Conservation (phyloP, 2,888 invertebrate species). For the Aradus depressus region DNA sequence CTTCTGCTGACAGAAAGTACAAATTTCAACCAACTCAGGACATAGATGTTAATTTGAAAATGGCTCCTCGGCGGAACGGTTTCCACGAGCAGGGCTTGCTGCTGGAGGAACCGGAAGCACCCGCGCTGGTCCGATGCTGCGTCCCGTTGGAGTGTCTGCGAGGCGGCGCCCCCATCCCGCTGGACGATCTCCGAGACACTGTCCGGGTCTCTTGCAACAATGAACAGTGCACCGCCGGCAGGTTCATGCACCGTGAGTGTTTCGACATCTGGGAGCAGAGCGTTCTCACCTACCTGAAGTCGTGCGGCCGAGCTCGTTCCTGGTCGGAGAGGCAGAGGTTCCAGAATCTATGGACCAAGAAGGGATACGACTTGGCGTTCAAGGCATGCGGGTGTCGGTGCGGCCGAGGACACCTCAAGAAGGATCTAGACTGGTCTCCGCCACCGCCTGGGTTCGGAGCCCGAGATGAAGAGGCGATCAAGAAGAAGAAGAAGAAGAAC, state of each 20-base stretch:
- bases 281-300: slow-evolving; percentile 77
- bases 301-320: slow-evolving; percentile 80
- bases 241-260: slow-evolving; percentile 92
- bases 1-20: slow-evolving; percentile 27
- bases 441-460: slow-evolving; percentile 45
- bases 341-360: slow-evolving; percentile 95
- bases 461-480: slow-evolving; percentile 42
- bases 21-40: slow-evolving; percentile 26
- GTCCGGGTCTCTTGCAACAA: slow-evolving; percentile 90
- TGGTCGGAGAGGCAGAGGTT: slow-evolving; percentile 92
- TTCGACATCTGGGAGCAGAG: slow-evolving; percentile 90
- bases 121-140: slow-evolving; percentile 58
- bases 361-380: slow-evolving; percentile 91
- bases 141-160: slow-evolving; percentile 75
- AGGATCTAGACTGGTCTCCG: slow-evolving; percentile 86
- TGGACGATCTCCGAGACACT: slow-evolving; percentile 64
- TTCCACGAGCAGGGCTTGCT: slow-evolving; percentile 31
- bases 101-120: slow-evolving; percentile 36
- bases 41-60: slow-evolving; percentile 24
- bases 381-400: slow-evolving; percentile 92
- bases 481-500: slow-evolving; percentile 58
- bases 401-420: slow-evolving; percentile 82
- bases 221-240: slow-evolving; percentile 75
- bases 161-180: slow-evolving; percentile 42
- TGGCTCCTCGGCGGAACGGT: slow-evolving; percentile 33